Base-by-base conservation (phyloP, 2,113 vertebrate genomes). In the Erinaceus europaeus region DNA sequence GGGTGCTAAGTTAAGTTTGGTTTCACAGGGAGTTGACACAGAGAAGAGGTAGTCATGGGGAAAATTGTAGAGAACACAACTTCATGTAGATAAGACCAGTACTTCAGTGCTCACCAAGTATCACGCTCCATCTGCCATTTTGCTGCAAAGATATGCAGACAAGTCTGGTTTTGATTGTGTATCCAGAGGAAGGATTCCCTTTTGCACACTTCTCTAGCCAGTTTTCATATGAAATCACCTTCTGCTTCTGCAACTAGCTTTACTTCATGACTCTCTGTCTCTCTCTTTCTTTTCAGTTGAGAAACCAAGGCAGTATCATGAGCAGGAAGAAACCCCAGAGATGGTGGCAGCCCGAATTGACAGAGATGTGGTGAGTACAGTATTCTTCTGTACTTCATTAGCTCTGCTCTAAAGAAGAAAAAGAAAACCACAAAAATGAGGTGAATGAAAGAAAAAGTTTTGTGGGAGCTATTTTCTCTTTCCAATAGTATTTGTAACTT, bases 341-440 rank as follows among this genome's bases (percentile, higher is more conserved):
- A 97, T 98, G 97, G 96, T 96, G 0, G 97, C 97, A 1, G 97
- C 97, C 38, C 93, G 96, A 29, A 98, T 99, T 40, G 99, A 99
- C 97, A 96, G 98, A 92, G 98, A 99, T 57, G 99, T 99, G 98
- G 99, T 99, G 90, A 97, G 96, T 95, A 32, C 42, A 4, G 2
- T 0, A 12, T 5, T 38, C 8, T 1, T 29, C 13, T 27, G 42
- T 38, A 15, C 13, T 4, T 40, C 38, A 9, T 0, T 38, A 14
- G 1, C 25, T 23, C 55, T 77, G 38, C 34, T 46, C 46, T 76
- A 59, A 6, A 46, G 36, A 27, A 42, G 74, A 69, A 62, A 50
- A 32, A 20, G 9, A 48, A 32, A 55, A 44, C 44, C 34, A n/a
- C 27, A 44, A n/a, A 40, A 65, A 44, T 76, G 46, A 82, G 83